Conservation (phyloP, 2,888 invertebrate species). For the Mamestra brassicae region DNA sequence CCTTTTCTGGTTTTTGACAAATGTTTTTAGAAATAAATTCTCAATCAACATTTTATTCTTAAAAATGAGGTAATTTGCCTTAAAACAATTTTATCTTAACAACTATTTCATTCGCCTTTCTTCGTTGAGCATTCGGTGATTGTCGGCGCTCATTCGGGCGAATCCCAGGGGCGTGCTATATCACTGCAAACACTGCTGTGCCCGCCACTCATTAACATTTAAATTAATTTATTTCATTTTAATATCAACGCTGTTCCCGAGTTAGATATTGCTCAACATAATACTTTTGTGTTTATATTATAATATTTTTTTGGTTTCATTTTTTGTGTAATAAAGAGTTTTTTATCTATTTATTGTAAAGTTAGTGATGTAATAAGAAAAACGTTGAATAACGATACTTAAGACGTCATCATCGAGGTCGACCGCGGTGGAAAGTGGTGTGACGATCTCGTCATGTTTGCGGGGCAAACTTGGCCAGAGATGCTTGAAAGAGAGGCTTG, state of each 20-base stretch:
- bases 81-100: not conserved
- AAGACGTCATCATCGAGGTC: no score
- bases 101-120: constrained; percentile 4
- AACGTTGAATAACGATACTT: no score
- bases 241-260: constrained; percentile 67
- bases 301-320: not conserved
- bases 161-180: constrained; percentile 73
- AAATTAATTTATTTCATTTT: constrained; percentile 83
- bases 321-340: no score
- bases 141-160: constrained; percentile 39
- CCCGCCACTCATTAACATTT: constrained; percentile 78
- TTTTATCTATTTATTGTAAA: no score
- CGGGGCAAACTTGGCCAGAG: no score
- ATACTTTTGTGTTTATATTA: not conserved
- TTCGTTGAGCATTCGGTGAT: constrained; percentile 29
- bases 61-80: not conserved
- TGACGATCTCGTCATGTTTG: no score
- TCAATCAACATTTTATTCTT: not conserved
- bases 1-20: no score
- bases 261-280: constrained; percentile 2
- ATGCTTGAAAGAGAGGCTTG: no score
- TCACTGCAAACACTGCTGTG: constrained; percentile 69
- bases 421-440: no score
- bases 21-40: no score
- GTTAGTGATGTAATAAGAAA: no score